Percentiles rank a stretch among this genome's conserved stretches.
These are phyloP conservation scores for Geopemphigus sp. DNA, from an alignment of 1,140 invertebrate species.

Conservation along the genomic window DNA sequence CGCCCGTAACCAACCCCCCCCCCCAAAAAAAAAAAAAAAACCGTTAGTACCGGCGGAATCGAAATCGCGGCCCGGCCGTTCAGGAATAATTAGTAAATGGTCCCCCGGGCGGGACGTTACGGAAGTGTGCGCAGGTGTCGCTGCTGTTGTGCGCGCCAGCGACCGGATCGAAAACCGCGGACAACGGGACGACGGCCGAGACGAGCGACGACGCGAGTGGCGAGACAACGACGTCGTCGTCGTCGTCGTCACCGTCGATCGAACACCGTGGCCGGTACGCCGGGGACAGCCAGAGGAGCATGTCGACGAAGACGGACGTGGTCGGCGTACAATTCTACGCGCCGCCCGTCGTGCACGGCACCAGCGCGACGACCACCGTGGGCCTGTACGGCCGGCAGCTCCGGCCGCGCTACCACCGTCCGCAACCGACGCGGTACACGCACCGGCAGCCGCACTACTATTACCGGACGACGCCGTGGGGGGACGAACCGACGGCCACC, in stretches of 20 bases:
- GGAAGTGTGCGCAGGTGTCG: conserved; percentile 8
- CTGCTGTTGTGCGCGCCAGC: background rate
- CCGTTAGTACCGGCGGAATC: too few relatives aligned
- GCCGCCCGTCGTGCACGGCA: conserved; percentile 4
- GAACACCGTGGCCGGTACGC: background rate
- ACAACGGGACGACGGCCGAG: background rate
- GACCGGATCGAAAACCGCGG: background rate
- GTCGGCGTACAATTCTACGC: conserved; percentile 20
- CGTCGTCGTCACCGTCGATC: background rate
- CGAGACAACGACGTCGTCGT: background rate
- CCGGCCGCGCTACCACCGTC: background rate
- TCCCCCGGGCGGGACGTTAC: too few relatives aligned
- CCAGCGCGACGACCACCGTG: too few relatives aligned
- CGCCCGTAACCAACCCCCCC: too few relatives aligned
- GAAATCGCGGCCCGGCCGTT: too few relatives aligned
- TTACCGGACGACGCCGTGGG: background rate
- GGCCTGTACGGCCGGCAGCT: background rate
- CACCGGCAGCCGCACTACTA: background rate
- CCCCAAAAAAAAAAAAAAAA: too few relatives aligned
- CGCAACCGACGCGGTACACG: background rate
- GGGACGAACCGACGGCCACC: background rate
- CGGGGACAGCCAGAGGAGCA: conserved; percentile 5
- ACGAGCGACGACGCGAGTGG: too few relatives aligned
- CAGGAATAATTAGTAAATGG: too few relatives aligned
- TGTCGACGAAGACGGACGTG: background rate